Evolutionary conservation across 2,113 vertebrate genomes (phyloP).

Genomic region (Pomatorhinus ruficollis): DNA sequence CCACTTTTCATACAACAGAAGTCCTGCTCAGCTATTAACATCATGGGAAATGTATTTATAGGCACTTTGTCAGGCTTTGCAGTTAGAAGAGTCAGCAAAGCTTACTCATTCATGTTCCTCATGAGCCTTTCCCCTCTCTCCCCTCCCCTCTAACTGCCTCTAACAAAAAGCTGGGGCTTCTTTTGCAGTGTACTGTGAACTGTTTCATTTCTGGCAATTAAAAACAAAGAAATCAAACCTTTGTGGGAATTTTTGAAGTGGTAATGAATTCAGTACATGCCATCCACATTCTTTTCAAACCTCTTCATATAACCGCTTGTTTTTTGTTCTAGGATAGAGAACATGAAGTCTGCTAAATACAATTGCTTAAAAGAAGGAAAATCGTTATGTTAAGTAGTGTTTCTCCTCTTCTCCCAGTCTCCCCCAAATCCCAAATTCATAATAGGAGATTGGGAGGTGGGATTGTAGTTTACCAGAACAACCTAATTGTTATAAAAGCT

Average conservation of each 20-base stretch:
- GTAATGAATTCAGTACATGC: slow-evolving; percentile 1
- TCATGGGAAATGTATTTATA: slow-evolving; percentile 53
- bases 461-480: neutral
- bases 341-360: neutral
- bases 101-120: slow-evolving; percentile 53
- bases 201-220: slow-evolving; percentile 53
- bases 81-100: slow-evolving; percentile 58
- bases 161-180: slow-evolving; percentile 40
- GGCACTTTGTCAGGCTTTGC: slow-evolving; percentile 19
- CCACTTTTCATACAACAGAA: slow-evolving; percentile 10
- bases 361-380: slow-evolving; percentile 7
- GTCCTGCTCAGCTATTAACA: neutral
- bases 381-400: neutral
- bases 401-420: too few relatives aligned
- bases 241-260: slow-evolving; percentile 29
- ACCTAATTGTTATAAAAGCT: neutral
- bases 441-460: neutral
- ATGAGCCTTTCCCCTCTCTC: neutral
- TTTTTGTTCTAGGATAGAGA: neutral
- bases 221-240: slow-evolving; percentile 45
- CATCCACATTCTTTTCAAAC: slow-evolving; percentile 25
- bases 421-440: neutral
- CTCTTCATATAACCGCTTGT: neutral
- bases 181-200: slow-evolving; percentile 41
- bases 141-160: neutral